Base-by-base conservation (phyloP, 1,140 invertebrate genomes). In the Druon quercuslanigerum region DNA sequence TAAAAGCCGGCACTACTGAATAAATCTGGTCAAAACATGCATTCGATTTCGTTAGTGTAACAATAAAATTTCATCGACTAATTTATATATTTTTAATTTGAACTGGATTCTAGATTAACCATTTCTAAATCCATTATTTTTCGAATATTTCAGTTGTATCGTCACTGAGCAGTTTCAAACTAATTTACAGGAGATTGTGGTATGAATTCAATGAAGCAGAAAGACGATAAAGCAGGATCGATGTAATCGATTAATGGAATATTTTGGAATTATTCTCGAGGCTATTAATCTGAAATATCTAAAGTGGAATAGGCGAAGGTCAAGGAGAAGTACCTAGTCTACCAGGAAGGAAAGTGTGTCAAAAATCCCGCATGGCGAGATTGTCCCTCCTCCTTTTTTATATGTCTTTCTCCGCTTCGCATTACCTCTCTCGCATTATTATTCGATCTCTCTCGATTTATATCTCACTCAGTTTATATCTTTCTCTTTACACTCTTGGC, bases 281-380 rank as follows among this genome's bases (percentile, higher is more conserved):
- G 46, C 57, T 76, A 73, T 74, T n/a, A 56, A 75, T 78, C 12
- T 77, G 51, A 75, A 72, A 79, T 79, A 83, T 77, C 76, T 76
- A 71, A 88, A 87, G 85, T 87, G 79, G 85, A 85, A 86, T 87
- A 84, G 84, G 83, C 82, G 76, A 89, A 86, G 87, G 87, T 90
- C 87, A 89, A 87, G 84, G 84, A 81, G 81, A 84, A 85, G 84
- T 85, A 84, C 77, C 82, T 83, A 66, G 76, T 79, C 78, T 76
- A 77, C 78, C 78, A 78, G 71, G 77, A 81, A 81, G 79, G 89
- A 90, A 91, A 91, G 90, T 91, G 85, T 90, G 90, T 91, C 90
- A 90, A 90, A 91, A 89, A 90, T 90, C 84, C 82, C 71, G 79
- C 78, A 66, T 73, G 73, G 73, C 77, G 51, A 51, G 82, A 83